Evolutionary conservation across 2,113 vertebrate species (phyloP), one percentile per base, ranked within the genome.

Genomic region (Rhipidura dahli): DNA sequence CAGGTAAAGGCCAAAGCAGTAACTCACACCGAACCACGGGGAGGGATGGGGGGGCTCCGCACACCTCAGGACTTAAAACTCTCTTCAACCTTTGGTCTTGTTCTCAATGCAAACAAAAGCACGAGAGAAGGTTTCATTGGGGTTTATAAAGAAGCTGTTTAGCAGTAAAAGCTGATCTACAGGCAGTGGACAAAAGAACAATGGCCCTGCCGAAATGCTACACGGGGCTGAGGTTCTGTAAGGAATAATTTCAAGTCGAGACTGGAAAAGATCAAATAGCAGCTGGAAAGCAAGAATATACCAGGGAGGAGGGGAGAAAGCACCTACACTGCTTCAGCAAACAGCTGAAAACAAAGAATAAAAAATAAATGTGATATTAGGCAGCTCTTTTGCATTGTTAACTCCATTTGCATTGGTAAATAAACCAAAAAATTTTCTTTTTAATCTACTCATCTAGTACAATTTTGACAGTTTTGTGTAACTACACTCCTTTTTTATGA

Each of bases 261-360:
- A 63, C 60, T 90, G 79, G 44, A 59, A 95, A 95, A 96, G 95
- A 96, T 94, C 95, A 94, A 91, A 85, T 95, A 92, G 63, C 89
- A 91, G 75, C 63, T 89, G 83, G 51, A 92, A 94, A 90, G 71
- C 60, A 90, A 90, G 71, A 81, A 92, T 81, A 92, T 83, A 73
- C 30, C 17, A 37, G 71, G 60, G 63, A 90, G 88, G 40, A 86
- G 50, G 76, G 64, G 64, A 83, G 54, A 83, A 61, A 61, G 54
- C 45, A 87, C 30, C 28, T 53, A 45, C 20, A 50, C 20, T 23
- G 28, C 70, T 87, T 76, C 73, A 61, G 61, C 37, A 69, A 90
- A 35, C 16, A 51, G 37, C 31, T 70, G 71, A 92, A 90, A 94
- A 96, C 11, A 59, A 15, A 40, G 63, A 77, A 51, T n/a, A 59